Base-by-base conservation (phyloP, 1,140 invertebrate species). In the Ips nitidus region DNA sequence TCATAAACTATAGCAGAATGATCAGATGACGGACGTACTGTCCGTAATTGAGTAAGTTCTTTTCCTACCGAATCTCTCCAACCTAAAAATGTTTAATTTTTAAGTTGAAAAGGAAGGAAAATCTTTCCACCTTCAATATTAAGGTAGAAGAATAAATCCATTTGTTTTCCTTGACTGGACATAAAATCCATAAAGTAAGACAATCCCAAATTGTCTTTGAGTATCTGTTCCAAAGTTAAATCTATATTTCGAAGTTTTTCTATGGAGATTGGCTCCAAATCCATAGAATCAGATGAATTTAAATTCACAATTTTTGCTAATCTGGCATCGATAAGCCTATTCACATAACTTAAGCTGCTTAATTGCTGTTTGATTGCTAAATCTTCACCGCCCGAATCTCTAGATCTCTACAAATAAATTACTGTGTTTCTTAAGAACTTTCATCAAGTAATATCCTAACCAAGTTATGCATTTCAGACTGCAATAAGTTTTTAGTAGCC, bases 171-270 rank as follows among this genome's bases (percentile, higher is more conserved):
- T 69, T 91, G 86, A 69, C 82, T 85, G 7, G 86, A 88, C 83
- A 94, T 90, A 75, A 89, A 94, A 80, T 94, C 91, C 76, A 93
- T 90, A 75, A 94, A 94, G 76, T 91, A 91, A 43, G 90, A 89
- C 0, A 94, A 78, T 2, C 91, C 91, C 52, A 92, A 85, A 73
- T 89, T 91, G 78, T 94, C 92, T 72, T 90, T 91, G 3, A 94
- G 79, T n/a, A 94, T 84, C 70, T 91, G 89, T 73, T 92, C 89
- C 63, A 94, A 79, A 5, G 89, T 88, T 58, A 94, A 80, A 73
- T 87, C 85, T 66, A 90, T 88, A 64, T 91, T 78, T 75, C 89
- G 89, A 52, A 83, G 76, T 71, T 76, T 78, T 69, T 83, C 76
- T 56, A 81, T 77, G 38, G 75, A 70, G 56, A 75, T 66, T 56